Percentiles rank a stretch among this genome's conserved stretches.
Evolutionary conservation across 2,797 vertebrate species (phyloP).

Genomic region (Eulemur albifrons): DNA sequence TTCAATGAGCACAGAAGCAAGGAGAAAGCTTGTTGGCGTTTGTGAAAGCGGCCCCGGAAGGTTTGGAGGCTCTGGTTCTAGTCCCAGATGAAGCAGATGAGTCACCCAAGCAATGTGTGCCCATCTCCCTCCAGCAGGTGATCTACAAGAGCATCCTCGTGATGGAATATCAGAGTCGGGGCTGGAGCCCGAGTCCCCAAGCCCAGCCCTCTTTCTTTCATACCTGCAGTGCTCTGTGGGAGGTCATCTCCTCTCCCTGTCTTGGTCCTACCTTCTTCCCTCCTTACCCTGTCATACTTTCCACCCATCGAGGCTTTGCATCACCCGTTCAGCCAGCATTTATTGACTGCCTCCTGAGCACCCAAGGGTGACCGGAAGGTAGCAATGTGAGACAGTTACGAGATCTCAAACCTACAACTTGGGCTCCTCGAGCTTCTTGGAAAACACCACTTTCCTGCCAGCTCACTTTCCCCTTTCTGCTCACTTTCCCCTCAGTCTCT

Average conservation of each 20-base stretch:
- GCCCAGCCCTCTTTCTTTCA: neutral
- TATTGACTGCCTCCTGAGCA: neutral
- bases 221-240: neutral
- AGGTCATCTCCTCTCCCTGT: neutral
- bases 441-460: neutral
- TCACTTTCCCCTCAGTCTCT: neutral
- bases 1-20: neutral
- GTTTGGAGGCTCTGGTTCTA: neutral
- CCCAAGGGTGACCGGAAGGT: neutral
- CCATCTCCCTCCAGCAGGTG: neutral
- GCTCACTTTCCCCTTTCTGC: neutral
- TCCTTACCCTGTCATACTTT: neutral
- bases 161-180: neutral
- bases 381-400: neutral
- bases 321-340: neutral
- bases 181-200: neutral
- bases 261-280: neutral
- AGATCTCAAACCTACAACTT: neutral
- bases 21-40: neutral
- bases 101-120: neutral
- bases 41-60: neutral
- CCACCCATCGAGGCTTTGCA: neutral
- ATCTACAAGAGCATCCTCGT: neutral
- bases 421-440: neutral
- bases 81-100: neutral